A percentile compares a stretch with the other conserved stretches of the same genome.
These are phyloP conservation scores for Enhydra lutris DNA, from an alignment of 2,113 vertebrate species.

Conservation along the genomic window DNA sequence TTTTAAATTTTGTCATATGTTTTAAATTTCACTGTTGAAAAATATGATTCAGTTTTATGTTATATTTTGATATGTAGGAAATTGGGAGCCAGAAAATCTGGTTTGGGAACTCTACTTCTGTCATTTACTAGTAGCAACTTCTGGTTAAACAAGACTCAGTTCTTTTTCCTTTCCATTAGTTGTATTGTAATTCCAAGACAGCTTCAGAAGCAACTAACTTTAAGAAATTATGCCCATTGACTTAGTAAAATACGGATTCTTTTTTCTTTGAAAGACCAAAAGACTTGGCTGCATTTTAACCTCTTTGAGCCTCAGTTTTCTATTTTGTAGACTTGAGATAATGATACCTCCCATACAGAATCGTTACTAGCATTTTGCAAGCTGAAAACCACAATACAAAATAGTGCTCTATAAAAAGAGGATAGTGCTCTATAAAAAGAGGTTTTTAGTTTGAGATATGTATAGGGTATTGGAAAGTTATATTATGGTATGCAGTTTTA, in stretches of 20 bases:
- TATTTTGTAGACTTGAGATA: background rate
- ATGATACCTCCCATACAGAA: background rate
- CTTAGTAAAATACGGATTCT: background rate
- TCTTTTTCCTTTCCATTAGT: background rate
- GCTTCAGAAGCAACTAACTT: background rate
- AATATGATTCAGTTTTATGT: background rate
- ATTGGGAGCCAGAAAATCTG: background rate
- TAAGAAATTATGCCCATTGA: background rate
- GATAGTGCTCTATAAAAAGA: conserved; percentile 4
- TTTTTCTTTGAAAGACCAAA: background rate
- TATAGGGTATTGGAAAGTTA: background rate
- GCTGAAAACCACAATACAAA: background rate
- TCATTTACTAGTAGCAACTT: background rate
- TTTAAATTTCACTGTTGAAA: conserved; percentile 30
- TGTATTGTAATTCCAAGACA: background rate
- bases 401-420: conserved; percentile 6
- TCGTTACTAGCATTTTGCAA: background rate
- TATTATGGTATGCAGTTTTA: background rate
- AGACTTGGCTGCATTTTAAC: background rate
- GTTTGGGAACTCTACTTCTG: background rate
- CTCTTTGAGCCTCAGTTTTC: background rate
- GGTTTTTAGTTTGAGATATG: background rate
- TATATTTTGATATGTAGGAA: background rate
- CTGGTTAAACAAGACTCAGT: background rate
- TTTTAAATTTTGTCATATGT: background rate